Conservation (phyloP, 2,888 invertebrate species). For the Cyclophora punctaria region DNA sequence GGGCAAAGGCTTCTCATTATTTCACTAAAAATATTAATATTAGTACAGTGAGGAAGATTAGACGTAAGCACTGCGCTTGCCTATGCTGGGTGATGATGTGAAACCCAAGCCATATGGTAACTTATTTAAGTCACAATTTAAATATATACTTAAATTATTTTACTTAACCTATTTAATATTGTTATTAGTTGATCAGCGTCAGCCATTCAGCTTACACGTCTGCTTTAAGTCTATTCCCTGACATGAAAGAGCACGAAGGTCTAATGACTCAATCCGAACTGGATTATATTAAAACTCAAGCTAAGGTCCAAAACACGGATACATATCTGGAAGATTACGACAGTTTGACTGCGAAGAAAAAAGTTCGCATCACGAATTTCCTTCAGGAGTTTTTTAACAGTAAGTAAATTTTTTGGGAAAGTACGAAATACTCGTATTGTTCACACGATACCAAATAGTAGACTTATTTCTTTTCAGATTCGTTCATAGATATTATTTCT, state of each 20-base stretch:
- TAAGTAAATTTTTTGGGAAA: conserved; percentile 17
- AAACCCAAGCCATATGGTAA: too few relatives aligned
- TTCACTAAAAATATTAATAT: too few relatives aligned
- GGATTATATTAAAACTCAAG: conserved; percentile 36
- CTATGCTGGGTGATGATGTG: too few relatives aligned
- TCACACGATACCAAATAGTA: too few relatives aligned
- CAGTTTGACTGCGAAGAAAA: conserved; percentile 25
- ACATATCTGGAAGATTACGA: conserved; percentile 39
- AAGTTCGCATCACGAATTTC: conserved; percentile 44
- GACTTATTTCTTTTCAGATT: conserved; percentile 37
- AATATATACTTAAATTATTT: too few relatives aligned
- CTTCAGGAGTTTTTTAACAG: conserved; percentile 50
- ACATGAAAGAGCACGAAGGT: conserved; percentile 62
- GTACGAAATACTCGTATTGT: too few relatives aligned
- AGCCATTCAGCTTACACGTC: conserved; percentile 60
- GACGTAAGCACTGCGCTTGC: too few relatives aligned
- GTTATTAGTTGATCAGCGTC: conserved; percentile 54
- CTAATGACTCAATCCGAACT: conserved; percentile 49
- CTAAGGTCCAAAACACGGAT: conserved; percentile 38
- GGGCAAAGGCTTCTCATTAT: too few relatives aligned
- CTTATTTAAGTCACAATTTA: too few relatives aligned
- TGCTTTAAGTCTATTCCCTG: conserved; percentile 64
- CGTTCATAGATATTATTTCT: conserved; percentile 49
- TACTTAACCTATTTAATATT: neutral
- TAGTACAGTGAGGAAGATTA: too few relatives aligned